Evolutionary conservation across 1,140 invertebrate species (phyloP).

Genomic region (Apocrypta bakeri): DNA sequence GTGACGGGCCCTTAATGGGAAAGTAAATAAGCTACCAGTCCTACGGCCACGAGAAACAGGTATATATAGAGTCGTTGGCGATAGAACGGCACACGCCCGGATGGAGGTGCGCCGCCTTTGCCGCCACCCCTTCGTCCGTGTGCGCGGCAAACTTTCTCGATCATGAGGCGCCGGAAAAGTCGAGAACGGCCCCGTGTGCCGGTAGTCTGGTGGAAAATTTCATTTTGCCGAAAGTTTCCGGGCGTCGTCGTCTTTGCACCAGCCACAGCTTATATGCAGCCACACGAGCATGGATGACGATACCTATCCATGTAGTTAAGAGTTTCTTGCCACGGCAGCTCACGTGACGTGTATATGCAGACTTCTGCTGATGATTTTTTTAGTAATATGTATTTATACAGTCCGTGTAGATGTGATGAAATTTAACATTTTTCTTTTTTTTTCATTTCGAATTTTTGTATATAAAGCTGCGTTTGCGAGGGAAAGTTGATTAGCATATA

Average conservation of each 20-base stretch:
- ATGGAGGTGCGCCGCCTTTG: background rate
- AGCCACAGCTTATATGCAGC: background rate
- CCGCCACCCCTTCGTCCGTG: no score
- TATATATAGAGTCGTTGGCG: background rate
- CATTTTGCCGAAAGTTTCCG: conserved; percentile 34
- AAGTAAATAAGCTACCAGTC: conserved; percentile 15
- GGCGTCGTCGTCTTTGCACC: background rate
- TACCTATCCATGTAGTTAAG: conserved; percentile 43
- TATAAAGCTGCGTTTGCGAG: no score
- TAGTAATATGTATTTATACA: no score
- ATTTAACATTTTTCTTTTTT: background rate
- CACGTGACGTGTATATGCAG: conserved; percentile 46
- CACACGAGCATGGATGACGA: background rate
- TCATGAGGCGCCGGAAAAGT: conserved; percentile 16
- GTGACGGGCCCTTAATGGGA: conserved; percentile 15
- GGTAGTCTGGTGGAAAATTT: conserved; percentile 23
- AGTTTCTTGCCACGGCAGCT: conserved; percentile 57
- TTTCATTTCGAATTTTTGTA: no score
- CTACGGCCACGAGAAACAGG: background rate
- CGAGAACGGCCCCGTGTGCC: background rate
- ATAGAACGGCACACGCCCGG: background rate
- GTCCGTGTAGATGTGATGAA: background rate
- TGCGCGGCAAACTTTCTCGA: conserved; percentile 15
- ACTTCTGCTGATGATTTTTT: no score
- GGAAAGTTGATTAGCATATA: no score